These are phyloP conservation scores for Mantis religiosa DNA, from an alignment of 2,888 invertebrate genomes.

Conservation along the genomic window DNA sequence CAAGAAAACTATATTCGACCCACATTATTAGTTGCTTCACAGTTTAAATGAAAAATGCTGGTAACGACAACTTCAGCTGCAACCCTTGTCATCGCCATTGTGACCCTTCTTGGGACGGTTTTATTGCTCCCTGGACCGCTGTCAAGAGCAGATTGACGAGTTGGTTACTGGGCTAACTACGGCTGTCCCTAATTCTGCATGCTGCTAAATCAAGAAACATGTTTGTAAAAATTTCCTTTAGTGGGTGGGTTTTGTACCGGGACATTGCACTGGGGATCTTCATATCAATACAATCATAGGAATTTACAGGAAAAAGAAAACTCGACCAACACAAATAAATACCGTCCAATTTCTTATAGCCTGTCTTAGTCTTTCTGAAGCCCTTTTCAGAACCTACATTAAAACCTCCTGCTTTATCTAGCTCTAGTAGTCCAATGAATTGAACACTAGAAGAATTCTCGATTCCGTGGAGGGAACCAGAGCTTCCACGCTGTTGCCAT, in stretches of 20 bases:
- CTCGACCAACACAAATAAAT: too few species aligned
- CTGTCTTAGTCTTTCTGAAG: too few species aligned
- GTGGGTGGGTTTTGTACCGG: neutral
- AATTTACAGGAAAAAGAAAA: too few species aligned
- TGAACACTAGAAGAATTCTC: too few species aligned
- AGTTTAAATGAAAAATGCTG: neutral
- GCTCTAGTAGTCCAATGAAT: too few species aligned
- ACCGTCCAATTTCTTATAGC: too few species aligned
- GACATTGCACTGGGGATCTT: neutral
- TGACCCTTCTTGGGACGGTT: neutral
- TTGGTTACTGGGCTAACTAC: neutral
- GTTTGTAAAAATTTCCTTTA: neutral
- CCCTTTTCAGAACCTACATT: too few species aligned
- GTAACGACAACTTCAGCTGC: neutral
- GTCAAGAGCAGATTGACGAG: neutral
- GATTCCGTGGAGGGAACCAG: too few species aligned
- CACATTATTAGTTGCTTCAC: neutral
- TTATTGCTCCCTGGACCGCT: neutral
- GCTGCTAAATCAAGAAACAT: neutral
- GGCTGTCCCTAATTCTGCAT: too few species aligned
- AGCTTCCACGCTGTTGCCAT: too few species aligned
- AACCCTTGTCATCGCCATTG: neutral
- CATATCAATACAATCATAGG: neutral
- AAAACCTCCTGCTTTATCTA: too few species aligned
- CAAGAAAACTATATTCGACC: neutral